Evolutionary conservation across 92 coral and sea anemone species (phyloP).

Genomic region (Siderastrea siderea): DNA sequence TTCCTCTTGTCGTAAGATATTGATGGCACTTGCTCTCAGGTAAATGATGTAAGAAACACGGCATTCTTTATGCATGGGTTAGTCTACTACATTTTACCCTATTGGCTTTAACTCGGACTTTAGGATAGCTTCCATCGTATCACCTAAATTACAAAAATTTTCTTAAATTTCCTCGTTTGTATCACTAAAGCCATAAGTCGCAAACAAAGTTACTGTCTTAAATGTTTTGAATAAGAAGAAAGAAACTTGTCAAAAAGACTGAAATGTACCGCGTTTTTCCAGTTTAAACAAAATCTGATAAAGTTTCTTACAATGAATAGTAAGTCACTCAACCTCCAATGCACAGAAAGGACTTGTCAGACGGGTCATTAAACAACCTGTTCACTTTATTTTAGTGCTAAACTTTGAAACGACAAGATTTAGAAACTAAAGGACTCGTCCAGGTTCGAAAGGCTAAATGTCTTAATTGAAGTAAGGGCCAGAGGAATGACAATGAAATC

Average conservation of each 20-base stretch:
- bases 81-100: not conserved
- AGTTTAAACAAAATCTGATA: too few species aligned
- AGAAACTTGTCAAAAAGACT: too few species aligned
- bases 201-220: too few species aligned
- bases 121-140: not conserved
- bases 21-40: slow-evolving; percentile 15
- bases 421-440: not conserved
- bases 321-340: not conserved
- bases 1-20: not conserved
- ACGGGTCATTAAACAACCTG: slow-evolving; percentile 41
- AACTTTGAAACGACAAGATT: not conserved
- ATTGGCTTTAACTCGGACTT: not conserved
- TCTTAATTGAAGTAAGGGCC: too few species aligned
- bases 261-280: too few species aligned
- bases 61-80: slow-evolving; percentile 45
- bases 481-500: too few species aligned
- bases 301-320: not conserved
- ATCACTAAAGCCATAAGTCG: not conserved
- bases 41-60: slow-evolving; percentile 42
- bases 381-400: not conserved
- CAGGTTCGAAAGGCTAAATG: not conserved
- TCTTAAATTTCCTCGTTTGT: not conserved
- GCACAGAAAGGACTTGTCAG: not conserved
- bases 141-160: not conserved
- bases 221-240: too few species aligned